These are phyloP conservation scores for Ifrita kowaldi DNA, from an alignment of 2,113 vertebrate genomes.

Conservation along the genomic window DNA sequence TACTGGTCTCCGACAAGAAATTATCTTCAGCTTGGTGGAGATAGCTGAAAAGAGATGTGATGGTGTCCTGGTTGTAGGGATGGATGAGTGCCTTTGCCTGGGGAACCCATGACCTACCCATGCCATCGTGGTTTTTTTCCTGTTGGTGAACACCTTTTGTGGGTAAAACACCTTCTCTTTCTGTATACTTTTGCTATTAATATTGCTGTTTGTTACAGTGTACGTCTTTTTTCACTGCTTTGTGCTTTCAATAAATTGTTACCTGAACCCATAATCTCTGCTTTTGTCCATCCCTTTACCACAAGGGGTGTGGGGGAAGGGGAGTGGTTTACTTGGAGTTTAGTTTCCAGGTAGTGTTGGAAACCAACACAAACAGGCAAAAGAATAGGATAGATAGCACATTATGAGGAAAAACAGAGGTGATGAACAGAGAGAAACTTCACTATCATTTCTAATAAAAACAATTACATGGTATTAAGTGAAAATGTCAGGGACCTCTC, in stretches of 20 bases:
- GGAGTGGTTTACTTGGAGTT: not conserved
- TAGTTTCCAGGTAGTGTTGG: not conserved
- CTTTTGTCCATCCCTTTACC: not conserved
- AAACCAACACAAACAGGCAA: not conserved
- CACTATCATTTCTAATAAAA: not conserved
- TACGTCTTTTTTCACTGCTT: not conserved
- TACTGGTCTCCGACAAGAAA: not conserved
- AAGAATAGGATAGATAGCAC: not conserved
- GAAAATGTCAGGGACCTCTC: not conserved
- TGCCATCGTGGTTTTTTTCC: not conserved
- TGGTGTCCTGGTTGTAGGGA: not conserved
- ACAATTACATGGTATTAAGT: not conserved
- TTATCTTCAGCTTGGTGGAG: not conserved
- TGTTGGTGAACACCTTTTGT: not conserved
- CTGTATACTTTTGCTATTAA: not conserved
- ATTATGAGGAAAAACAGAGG: not conserved
- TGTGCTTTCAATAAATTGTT: not conserved
- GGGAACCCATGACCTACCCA: not conserved
- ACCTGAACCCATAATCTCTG: not conserved
- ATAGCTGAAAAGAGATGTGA: not conserved
- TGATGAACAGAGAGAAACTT: not conserved
- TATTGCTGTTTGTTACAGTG: not conserved
- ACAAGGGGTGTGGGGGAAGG: not conserved
- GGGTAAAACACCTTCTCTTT: not conserved
- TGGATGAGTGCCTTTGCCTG: not conserved